A percentile compares a stretch with the other conserved stretches of the same genome.
Conservation (phyloP, 1,140 invertebrate species). For the fruit fly (Drosophila melanogaster) region DNA sequence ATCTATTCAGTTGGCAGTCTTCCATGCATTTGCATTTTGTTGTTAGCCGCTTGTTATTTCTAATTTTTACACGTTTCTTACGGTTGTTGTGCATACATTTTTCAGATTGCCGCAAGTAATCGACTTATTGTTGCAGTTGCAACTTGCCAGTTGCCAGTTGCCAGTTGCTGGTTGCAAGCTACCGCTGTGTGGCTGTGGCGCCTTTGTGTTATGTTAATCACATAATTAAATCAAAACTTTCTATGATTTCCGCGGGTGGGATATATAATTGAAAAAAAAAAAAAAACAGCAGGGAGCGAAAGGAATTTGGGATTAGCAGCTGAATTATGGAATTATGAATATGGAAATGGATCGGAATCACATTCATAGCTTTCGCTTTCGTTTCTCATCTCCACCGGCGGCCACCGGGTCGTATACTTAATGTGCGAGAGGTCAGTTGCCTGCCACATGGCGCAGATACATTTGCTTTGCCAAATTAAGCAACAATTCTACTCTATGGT, state of each 20-base stretch:
- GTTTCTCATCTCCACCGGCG: conserved; percentile 2
- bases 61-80: conserved; percentile 67
- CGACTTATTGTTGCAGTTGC: conserved; percentile 47
- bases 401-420: conserved; percentile 27
- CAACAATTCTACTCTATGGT: too few species aligned
- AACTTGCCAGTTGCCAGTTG: conserved; percentile 8
- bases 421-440: not conserved
- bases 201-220: conserved; percentile 80
- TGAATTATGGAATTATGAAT: conserved; percentile 9
- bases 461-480: too few species aligned
- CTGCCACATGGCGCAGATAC: accelerated
- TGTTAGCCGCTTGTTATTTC: conserved; percentile 72
- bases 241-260: conserved; percentile 68
- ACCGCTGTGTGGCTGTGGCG: conserved; percentile 47
- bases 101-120: conserved; percentile 64
- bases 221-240: conserved; percentile 81
- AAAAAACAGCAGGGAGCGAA: conserved; percentile 6
- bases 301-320: conserved; percentile 28
- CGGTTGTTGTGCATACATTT: conserved; percentile 51
- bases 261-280: conserved; percentile 11
- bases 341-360: conserved; percentile 17
- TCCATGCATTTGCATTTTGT: conserved; percentile 65
- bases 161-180: conserved; percentile 10
- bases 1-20: conserved; percentile 6
- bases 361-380: conserved; percentile 19